Base-by-base conservation (phyloP, 2,797 vertebrate species). In the Heliangelus exortis region DNA sequence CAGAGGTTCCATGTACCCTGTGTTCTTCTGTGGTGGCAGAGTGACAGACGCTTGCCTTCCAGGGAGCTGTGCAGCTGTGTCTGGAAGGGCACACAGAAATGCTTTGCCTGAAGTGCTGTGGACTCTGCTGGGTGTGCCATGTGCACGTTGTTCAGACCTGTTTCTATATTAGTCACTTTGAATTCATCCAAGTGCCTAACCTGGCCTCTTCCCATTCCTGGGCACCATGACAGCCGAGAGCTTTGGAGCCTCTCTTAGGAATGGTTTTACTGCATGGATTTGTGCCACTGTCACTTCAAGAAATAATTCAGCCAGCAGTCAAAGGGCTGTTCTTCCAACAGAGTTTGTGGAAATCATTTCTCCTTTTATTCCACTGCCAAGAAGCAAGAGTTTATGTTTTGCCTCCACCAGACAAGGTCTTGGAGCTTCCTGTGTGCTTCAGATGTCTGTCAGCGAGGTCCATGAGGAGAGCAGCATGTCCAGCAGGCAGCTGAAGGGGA, bases 181-280 rank as follows among this genome's bases (percentile, higher is more conserved):
- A 87, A 90, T 93, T 92, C 87, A 68, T 95, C 84, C 94, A 92
- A 92, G 94, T 95, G 95, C 94, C 93, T 96, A 71, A 89, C 90
- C 90, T 85, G 87, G 88, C 67, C 75, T 62, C 3, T 75, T 75
- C 92, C 65, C 89, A 29, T 87, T 93, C 66, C 86, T 84, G 82
- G 84, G 92, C 66, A 51, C 78, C 0, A 4, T 77, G 90, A 89
- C 93, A 91, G 66, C 92, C 0, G 0, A 87, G 89, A 84, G 78
- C 78, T 83, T 74, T 84, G 86, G 80, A 93, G 50, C 4, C 65
- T 87, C 54, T 89, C 90, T 76, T 36, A 72, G 82, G 78, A 89
- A 83, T 84, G 94, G 87, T 94, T 91, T 87, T 85, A 55, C 82
- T 0, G 1, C 73, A 17, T 87, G 92, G 92, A 66, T 89, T 73